A percentile compares a stretch with the other conserved stretches of the same genome.
phyloP scores from a whole-genome alignment of 2,888 invertebrate genomes.

The Tipula confusa region DNA sequence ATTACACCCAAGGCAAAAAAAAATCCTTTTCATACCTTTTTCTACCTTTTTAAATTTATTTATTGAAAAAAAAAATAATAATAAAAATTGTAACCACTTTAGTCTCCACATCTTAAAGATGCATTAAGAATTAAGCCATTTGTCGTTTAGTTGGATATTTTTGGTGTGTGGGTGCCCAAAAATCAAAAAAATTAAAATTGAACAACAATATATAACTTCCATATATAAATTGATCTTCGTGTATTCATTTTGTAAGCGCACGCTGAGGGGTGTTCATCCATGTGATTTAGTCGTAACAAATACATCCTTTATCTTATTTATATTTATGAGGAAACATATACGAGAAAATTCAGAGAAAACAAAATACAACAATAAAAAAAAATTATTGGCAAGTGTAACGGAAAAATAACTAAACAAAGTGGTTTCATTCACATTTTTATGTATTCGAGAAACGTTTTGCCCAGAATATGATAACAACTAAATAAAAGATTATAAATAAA shows the following conservation, averaged over 20 bases:
- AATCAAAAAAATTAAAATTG: neutral
- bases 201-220: neutral
- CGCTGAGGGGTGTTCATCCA: neutral
- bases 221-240: neutral
- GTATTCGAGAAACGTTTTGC: constrained; percentile 3
- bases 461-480: neutral
- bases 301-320: neutral
- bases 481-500: neutral
- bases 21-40: neutral
- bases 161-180: neutral
- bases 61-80: neutral
- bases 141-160: neutral
- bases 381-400: constrained; percentile 3
- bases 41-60: constrained; percentile 3
- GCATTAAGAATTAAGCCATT: neutral
- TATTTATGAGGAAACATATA: neutral
- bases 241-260: neutral
- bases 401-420: constrained; percentile 20
- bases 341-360: neutral
- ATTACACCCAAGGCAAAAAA: neutral
- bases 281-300: neutral
- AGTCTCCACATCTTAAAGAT: neutral
- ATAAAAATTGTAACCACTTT: neutral
- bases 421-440: neutral
- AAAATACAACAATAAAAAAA: neutral